A percentile compares a stretch with the other conserved stretches of the same genome.
Conservation (phyloP, 2,113 vertebrate genomes). For the Phoenicopterus ruber region DNA sequence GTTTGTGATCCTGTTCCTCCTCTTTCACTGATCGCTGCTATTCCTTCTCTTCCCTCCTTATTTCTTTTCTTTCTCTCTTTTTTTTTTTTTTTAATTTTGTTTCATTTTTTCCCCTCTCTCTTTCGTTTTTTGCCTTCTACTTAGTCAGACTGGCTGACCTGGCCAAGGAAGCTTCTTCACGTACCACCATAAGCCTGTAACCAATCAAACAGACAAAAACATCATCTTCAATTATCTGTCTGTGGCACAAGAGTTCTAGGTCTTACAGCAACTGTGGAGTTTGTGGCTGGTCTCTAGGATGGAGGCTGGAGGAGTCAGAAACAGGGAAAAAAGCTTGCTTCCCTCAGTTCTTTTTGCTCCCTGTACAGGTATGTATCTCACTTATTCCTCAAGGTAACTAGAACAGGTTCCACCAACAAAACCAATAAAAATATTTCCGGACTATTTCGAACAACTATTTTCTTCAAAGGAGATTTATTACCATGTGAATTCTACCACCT, state of each 20-base stretch:
- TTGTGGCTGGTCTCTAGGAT: not conserved
- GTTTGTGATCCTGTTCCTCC: not conserved
- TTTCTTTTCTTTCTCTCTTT: not conserved
- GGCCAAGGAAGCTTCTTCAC: not conserved
- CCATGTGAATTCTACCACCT: not conserved
- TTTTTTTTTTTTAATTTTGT: not conserved
- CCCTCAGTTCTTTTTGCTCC: not conserved
- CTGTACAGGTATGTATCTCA: not conserved
- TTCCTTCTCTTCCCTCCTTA: not conserved
- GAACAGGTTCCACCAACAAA: not conserved
- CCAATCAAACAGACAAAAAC: not conserved
- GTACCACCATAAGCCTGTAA: not conserved
- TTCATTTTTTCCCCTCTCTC: not conserved
- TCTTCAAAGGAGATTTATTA: not conserved
- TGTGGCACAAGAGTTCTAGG: not conserved
- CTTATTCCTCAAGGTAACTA: not conserved
- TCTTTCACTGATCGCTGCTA: not conserved
- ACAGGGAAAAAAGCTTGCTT: rapidly evolving
- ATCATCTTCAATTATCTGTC: not conserved
- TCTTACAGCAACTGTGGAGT: not conserved
- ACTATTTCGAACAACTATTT: not conserved
- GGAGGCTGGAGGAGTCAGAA: not conserved
- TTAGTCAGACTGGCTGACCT: not conserved
- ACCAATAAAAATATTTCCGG: not conserved
- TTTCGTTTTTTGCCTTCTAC: not conserved